Evolutionary conservation across 2,797 vertebrate species (phyloP).

Genomic region (Periophthalmus magnuspinnatus): DNA sequence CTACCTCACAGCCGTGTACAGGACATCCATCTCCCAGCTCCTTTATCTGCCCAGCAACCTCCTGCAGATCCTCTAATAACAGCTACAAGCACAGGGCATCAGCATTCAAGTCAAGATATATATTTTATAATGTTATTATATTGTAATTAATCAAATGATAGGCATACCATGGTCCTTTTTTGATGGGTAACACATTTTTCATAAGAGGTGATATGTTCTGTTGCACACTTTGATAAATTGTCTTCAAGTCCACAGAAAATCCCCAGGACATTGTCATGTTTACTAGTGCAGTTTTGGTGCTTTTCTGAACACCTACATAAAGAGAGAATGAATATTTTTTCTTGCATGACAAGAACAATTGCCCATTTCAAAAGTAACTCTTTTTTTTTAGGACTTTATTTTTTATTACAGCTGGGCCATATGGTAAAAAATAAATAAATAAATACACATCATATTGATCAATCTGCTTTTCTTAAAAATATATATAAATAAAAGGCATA

Average conservation of each 20-base stretch:
- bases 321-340: neutral
- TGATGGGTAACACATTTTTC: constrained; percentile 79
- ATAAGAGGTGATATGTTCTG: constrained; percentile 73
- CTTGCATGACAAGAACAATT: neutral
- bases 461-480: too few species aligned
- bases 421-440: too few species aligned
- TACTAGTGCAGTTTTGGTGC: constrained; percentile 69
- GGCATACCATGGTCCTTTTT: constrained; percentile 79
- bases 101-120: neutral
- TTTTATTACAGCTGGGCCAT: too few species aligned
- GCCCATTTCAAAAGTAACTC: too few species aligned
- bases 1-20: constrained; percentile 57
- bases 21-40: constrained; percentile 63
- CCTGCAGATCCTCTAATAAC: constrained; percentile 58
- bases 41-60: constrained; percentile 53
- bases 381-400: too few species aligned
- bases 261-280: constrained; percentile 73
- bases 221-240: constrained; percentile 69
- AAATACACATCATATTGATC: too few species aligned
- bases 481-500: too few species aligned
- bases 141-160: neutral
- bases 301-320: constrained; percentile 76
- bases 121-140: neutral
- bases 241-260: constrained; percentile 72
- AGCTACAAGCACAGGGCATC: constrained; percentile 43